Conservation (phyloP, 2,797 vertebrate genomes). For the Crax fasciolata region DNA sequence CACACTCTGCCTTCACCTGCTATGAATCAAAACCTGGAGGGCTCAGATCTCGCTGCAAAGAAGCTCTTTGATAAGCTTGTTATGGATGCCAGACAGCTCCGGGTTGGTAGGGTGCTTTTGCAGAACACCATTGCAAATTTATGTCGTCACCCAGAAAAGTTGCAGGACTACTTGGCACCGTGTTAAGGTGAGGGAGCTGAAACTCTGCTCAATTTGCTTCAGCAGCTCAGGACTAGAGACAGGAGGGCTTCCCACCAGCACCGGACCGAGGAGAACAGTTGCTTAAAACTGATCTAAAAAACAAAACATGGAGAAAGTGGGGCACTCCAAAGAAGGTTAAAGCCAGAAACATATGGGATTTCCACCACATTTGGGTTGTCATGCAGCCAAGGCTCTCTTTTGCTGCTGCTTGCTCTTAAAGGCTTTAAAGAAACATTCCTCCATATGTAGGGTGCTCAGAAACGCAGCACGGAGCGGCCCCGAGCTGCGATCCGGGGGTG, state of each 20-base stretch:
- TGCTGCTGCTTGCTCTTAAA: neutral
- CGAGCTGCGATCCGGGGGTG: too few relatives aligned
- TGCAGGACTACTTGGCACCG: slow-evolving; percentile 5
- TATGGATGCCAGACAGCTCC: slow-evolving; percentile 76
- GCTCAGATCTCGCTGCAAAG: slow-evolving; percentile 79
- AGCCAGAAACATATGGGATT: neutral
- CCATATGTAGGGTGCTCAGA: neutral
- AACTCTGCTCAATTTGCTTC: neutral
- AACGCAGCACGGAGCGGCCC: too few relatives aligned
- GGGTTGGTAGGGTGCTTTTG: slow-evolving; percentile 51
- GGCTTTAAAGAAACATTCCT: neutral
- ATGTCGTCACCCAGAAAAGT: slow-evolving; percentile 67
- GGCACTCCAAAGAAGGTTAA: neutral
- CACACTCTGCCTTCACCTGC: slow-evolving; percentile 81
- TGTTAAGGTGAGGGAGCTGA: neutral
- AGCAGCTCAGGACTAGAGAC: neutral
- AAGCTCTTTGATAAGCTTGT: slow-evolving; percentile 81
- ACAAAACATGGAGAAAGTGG: neutral
- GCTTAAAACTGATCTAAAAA: neutral
- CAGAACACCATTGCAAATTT: slow-evolving; percentile 66
- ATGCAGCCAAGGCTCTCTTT: neutral
- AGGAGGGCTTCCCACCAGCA: neutral
- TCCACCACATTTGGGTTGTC: neutral
- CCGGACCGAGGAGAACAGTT: neutral
- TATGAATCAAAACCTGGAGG: slow-evolving; percentile 80